Conservation (phyloP, 2,888 invertebrate species). For the Tachina grossa region DNA sequence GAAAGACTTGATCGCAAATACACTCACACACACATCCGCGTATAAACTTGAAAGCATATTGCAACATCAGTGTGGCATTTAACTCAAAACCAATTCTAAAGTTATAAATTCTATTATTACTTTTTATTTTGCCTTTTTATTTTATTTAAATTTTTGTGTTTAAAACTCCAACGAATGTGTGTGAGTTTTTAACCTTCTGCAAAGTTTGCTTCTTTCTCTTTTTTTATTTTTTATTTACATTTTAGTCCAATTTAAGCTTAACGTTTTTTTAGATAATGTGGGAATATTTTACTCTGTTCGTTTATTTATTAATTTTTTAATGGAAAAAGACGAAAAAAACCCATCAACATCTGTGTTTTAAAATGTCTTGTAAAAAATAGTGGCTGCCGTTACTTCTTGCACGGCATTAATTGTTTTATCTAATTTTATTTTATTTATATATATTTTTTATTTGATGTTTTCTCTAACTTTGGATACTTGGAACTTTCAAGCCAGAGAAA, state of each 20-base stretch:
- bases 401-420: constrained; percentile 10
- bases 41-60: background rate
- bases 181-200: constrained; percentile 43
- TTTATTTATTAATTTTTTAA: constrained; percentile 32
- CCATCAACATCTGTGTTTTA: constrained; percentile 36
- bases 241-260: constrained; percentile 15
- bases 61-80: constrained; percentile 34
- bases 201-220: background rate
- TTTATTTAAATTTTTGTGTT: background rate
- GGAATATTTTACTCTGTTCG: constrained; percentile 45
- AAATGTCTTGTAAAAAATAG: constrained; percentile 11
- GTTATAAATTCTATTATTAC: constrained; percentile 45
- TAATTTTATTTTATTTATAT: too few relatives aligned
- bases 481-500: constrained; percentile 12
- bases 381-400: constrained; percentile 41
- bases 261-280: constrained; percentile 56
- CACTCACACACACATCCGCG: background rate
- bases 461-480: constrained; percentile 4
- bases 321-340: constrained; percentile 26
- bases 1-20: background rate
- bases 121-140: background rate
- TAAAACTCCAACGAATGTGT: constrained; percentile 2
- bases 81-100: constrained; percentile 41
- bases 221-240: background rate
- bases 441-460: background rate